Evolutionary conservation across 2,797 vertebrate species (phyloP), one percentile per base, ranked within the genome.

Genomic region (Cirrhinus mrigala): DNA sequence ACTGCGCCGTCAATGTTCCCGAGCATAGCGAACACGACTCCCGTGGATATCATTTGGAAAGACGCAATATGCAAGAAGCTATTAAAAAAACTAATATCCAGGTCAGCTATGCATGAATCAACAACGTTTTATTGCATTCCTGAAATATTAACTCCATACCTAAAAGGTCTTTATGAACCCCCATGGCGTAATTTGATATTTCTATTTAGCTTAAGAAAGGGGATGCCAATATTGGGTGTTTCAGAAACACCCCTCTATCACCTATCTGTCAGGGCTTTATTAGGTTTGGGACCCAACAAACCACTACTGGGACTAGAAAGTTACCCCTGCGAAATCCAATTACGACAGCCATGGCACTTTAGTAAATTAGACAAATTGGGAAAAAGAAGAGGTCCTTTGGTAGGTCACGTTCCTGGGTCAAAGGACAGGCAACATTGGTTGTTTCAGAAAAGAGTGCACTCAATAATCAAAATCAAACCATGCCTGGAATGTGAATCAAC

Each of bases 231-330:
- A 84, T 58, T 24, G 69, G 74, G 29, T 54, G 37, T 60, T 82
- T 86, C 86, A 85, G 73, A 81, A n/a, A 70, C 58, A 86, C 71
- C 37, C 48, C 37, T 37, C 68, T 84, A 52, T 82, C 68, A 84
- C 40, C 78, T 88, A 71, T 82, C 86, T 87, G 84, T 88, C 89
- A 64, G 62, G 74, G 66, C 62, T 86, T 90, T 91, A 91, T 90
- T 90, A 90, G 88, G 88, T 90, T 87, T 90, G 91, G 89, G 91
- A 90, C 82, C 87, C 76, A 85, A 84, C 83, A 87, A 87, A 85
- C 84, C 85, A 87, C 90, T 81, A 81, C 75, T 79, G 87, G 87
- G 89, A 89, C 83, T 80, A 75, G 82, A 58, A 88, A 86, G 89
- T 87, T 90, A 87, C 87, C 48, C 44, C 52, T 11, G 16, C 48